Base-by-base conservation (phyloP, 2,888 invertebrate species). In the Thecocarcelia acutangulata region DNA sequence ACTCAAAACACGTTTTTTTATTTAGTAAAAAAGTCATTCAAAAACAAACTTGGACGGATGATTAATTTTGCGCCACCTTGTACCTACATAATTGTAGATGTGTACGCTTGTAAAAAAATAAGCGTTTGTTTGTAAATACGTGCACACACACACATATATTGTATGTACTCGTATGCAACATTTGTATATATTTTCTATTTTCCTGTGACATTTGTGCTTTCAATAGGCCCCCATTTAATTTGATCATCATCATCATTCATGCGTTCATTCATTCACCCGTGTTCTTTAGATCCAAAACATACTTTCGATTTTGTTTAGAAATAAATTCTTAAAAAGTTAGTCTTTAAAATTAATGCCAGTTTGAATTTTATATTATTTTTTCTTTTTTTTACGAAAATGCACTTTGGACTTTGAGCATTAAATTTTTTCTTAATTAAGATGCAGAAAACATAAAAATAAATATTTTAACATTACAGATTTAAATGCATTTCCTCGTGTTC, bases 161-260 rank as follows among this genome's bases (percentile, higher is more conserved):
- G 12, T 28, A 54, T 3, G 9, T 19, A 8, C 9, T 1, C 40
- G 28, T 9, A 28, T 15, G 19, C n/a, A n/a, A n/a, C n/a, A n/a
- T n/a, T n/a, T 19, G 42, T 42, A 42, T 52, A n/a, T 68, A 70
- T 61, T 63, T 28, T 33, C 6, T n/a, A 52, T 54, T 68, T 76
- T 61, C 52, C 68, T 68, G 68, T 76, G 68, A 68, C 59, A 76
- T 59, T 68, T 15, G 19, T 66, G 44, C 42, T 50, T 42, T 54
- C 40, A 44, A 54, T 75, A 58, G 68, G 59, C 68, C 75, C 68
- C 66, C 37, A 64, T 46, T 52, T 59, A 13, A 61, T 42, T 33
- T 21, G 33, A 54, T 75, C 66, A 75, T 59, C 68, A 68, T 68
- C 66, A 33, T 33, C 33, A 24, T 59, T 68, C 19, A 24, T 58